These are phyloP conservation scores for Eupsilia transversa DNA, from an alignment of 2,888 invertebrate genomes.

Conservation along the genomic window DNA sequence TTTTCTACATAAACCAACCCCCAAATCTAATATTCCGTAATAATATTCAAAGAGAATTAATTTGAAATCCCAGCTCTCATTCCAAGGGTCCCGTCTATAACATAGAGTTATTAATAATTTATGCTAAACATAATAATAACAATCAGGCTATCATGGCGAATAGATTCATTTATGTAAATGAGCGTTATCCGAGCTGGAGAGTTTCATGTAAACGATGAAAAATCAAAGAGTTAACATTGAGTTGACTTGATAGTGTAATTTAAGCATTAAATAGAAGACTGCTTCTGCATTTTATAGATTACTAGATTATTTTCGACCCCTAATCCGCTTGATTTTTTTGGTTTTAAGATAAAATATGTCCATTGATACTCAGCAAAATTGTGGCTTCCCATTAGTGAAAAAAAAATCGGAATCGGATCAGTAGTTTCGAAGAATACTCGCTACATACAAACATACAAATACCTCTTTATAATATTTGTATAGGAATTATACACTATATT, in stretches of 20 bases:
- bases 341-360: neutral
- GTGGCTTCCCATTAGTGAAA: neutral
- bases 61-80: conserved; percentile 42
- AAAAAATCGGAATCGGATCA: neutral
- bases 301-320: neutral
- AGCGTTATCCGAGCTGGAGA: conserved; percentile 16
- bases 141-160: conserved; percentile 48
- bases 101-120: conserved; percentile 62
- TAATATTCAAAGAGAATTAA: conserved; percentile 49
- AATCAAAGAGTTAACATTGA: conserved; percentile 41
- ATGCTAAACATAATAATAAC: conserved; percentile 64
- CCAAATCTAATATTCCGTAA: conserved; percentile 24
- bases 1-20: conserved; percentile 5
- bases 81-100: conserved; percentile 34
- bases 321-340: neutral
- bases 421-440: too few relatives aligned
- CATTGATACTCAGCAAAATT: neutral
- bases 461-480: too few relatives aligned
- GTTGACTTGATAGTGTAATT: conserved; percentile 29
- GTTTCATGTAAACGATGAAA: conserved; percentile 48
- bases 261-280: conserved; percentile 15
- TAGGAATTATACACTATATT: too few relatives aligned
- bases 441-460: neutral
- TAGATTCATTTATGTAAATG: conserved; percentile 61
- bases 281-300: conserved; percentile 19